Base-by-base conservation (phyloP, 1,140 invertebrate species). In the Thaumatotibia leucotreta region DNA sequence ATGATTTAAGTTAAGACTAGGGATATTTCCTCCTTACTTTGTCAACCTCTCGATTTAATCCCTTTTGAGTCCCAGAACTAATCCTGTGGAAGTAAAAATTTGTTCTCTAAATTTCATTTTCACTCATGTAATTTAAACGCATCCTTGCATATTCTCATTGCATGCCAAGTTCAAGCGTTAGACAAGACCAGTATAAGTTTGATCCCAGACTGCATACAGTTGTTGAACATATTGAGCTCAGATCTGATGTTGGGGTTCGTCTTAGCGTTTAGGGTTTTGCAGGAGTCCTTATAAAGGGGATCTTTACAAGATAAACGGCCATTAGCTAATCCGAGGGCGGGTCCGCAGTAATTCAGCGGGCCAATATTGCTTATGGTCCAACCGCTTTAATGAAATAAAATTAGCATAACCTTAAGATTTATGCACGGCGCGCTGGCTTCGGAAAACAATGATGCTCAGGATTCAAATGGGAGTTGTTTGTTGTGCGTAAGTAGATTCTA, bases 311-410 rank as follows among this genome's bases (percentile, higher is more conserved):
- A 89, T 89, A 89, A 88, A 89, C 80, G 83, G 82, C 84, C 80
- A 89, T 89, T 89, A 89, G 85, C 81, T 87, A 89, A 89, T 87
- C 87, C 83, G 70, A 78, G 80, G 82, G 85, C 78, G 80, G 78
- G 66, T 75, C 72, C 71, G 82, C 80, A 75, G 80, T 88, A 84
- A 84, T 71, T 89, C 84, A 89, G 72, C 70, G 73, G 61, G 65
- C 72, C 82, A 81, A 87, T 87, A 87, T 84, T 87, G 83, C 85
- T 80, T 81, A 83, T 83, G 79, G 84, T 78, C 83, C 79, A 74
- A 87, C 87, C 83, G 83, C 82, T 80, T 82, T 89, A 89, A 89
- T 89, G 87, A 89, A 89, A 89, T 89, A 84, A 86, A 87, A 89
- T 89, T 89, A 83, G 85, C 87, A 88, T 89, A 89, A 83, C 80